Evolutionary conservation across 2,113 vertebrate genomes (phyloP).

Genomic region (Engraulis encrasicolus): DNA sequence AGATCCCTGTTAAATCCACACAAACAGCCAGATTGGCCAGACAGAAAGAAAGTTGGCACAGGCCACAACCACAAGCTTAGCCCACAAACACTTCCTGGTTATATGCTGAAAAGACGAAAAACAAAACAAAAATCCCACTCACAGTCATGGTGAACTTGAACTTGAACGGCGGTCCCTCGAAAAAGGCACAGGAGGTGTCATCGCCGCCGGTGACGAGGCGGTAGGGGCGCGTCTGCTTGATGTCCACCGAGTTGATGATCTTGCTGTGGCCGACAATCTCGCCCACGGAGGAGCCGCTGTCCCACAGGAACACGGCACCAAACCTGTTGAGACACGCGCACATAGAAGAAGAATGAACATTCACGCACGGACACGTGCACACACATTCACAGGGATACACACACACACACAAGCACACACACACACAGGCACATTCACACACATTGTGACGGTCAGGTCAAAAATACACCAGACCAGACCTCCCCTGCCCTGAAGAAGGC

Average conservation of each 20-base stretch:
- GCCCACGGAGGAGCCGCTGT: conserved; percentile 90
- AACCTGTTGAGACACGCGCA: conserved; percentile 73
- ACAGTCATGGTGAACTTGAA: conserved; percentile 89
- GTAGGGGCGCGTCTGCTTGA: conserved; percentile 89
- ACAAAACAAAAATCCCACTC: too few relatives aligned
- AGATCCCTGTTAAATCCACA: background rate
- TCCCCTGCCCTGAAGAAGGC: too few relatives aligned
- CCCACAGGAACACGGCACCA: conserved; percentile 93
- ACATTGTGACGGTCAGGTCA: background rate
- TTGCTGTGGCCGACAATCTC: conserved; percentile 90
- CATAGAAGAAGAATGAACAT: too few relatives aligned
- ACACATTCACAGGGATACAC: background rate
- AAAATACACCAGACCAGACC: too few relatives aligned
- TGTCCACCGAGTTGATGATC: conserved; percentile 91
- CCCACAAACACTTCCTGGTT: conserved; percentile 2
- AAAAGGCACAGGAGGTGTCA: conserved; percentile 85
- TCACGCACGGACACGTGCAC: background rate
- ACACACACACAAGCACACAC: background rate
- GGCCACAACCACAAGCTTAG: background rate
- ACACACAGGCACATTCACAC: background rate
- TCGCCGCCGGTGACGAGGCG: conserved; percentile 87
- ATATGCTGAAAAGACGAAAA: background rate
- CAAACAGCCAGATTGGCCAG: background rate
- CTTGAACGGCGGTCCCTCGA: conserved; percentile 93
- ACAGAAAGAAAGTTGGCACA: background rate